Percentiles rank a stretch among this genome's conserved stretches.
phyloP scores from a whole-genome alignment of 2,888 invertebrate species.

The Apodemia zela region DNA sequence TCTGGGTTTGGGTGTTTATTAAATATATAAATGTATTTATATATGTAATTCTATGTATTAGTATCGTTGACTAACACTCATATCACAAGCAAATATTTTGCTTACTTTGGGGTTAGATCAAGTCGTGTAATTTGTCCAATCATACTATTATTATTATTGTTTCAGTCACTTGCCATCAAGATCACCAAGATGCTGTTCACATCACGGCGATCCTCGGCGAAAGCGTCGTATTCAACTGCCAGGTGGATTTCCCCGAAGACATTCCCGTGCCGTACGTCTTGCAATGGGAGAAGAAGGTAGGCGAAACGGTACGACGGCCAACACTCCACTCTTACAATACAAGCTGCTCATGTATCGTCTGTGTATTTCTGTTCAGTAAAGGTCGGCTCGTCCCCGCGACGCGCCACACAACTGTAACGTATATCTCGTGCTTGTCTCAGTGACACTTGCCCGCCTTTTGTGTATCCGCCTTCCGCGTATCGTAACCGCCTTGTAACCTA shows the following conservation, averaged over 20 bases:
- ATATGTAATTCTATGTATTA: too few relatives aligned
- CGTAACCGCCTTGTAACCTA: conserved; percentile 34
- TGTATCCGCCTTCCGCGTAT: conserved; percentile 7
- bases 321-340: conserved; percentile 79
- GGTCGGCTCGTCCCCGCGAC: conserved; percentile 74
- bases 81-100: too few relatives aligned
- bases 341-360: conserved; percentile 79
- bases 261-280: conserved; percentile 98
- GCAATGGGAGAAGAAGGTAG: conserved; percentile 99
- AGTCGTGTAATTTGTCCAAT: too few relatives aligned
- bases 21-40: too few relatives aligned
- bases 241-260: conserved; percentile 97
- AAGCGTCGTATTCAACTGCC: conserved; percentile 98
- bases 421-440: conserved; percentile 61
- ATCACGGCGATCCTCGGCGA: conserved; percentile 98
- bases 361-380: conserved; percentile 72
- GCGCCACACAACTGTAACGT: conserved; percentile 74
- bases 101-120: too few relatives aligned
- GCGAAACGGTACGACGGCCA: conserved; percentile 94
- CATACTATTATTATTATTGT: too few relatives aligned
- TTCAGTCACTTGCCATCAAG: conserved; percentile 88
- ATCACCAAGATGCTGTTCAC: conserved; percentile 95
- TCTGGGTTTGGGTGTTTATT: too few relatives aligned
- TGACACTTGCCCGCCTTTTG: conserved; percentile 46
- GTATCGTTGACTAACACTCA: too few relatives aligned